Evolutionary conservation across 92 coral and sea anemone genomes (phyloP), one percentile per base, ranked within the genome.

Genomic region (Palythoa grandiflora): DNA sequence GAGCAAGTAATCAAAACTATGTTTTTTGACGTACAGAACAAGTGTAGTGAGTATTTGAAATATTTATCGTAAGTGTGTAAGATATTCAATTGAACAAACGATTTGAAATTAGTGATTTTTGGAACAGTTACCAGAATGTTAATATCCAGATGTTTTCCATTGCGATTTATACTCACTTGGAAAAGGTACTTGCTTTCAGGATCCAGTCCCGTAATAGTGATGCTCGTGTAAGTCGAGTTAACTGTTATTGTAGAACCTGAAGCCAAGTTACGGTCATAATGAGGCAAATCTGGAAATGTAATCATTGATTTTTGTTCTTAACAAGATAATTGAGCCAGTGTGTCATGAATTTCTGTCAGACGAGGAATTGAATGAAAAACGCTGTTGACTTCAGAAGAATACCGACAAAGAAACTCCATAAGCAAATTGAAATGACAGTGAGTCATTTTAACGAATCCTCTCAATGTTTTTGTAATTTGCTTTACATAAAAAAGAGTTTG

Each of bases 1-100:
- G 88, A 37, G 36, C 94, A 86, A 11, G 85, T 85, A 13, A 84
- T n/a, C 40, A 90, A 52, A 14, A 87, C 90, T 38, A 92, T 60
- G 11, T 92, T 60, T 11, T 80, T 12, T 77, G 83, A 13, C 39
- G 44, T 2, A 92, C 77, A 15, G 93, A 93, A 17, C 94, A 91
- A 1, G 77, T 78, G 35, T 81, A 89, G 35, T 93, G 89, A 8
- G 44, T 44, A 15, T 90, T 90, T 0, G 94, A 92, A 21, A 92
- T 68, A 21, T 92, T 89, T 47, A 88, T 89, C 37, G 87, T 92
- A 0, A 89, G 3, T 8, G 94, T 8, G 81, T 20, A 20, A 89
- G 38, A 38, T 87, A 87, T 78, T 92, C 93, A 35, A 89, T 44
- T 2, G 87, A 73, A 80, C 87, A 84, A 91, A 88, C 35, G 78